Evolutionary conservation across 2,113 vertebrate genomes (phyloP).

Genomic region (Sinosuthora webbiana): DNA sequence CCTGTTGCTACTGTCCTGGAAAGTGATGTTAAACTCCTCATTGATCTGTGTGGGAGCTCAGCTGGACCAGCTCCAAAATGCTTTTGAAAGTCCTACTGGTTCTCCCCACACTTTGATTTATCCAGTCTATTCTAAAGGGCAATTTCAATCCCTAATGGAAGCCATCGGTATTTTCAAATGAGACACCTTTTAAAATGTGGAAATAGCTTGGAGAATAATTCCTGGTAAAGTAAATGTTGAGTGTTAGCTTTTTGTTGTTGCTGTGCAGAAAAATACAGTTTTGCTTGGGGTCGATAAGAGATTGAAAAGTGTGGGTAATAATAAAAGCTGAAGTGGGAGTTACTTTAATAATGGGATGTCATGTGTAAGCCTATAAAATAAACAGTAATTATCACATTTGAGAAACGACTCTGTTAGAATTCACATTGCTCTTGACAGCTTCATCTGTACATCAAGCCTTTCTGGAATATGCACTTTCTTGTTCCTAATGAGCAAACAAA

Average conservation of each 20-base stretch:
- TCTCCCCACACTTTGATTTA: constrained; percentile 17
- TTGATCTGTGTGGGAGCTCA: neutral
- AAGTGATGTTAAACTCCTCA: neutral
- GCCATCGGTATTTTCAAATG: constrained; percentile 56
- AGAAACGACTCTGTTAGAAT: constrained; percentile 59
- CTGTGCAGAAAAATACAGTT: constrained; percentile 71
- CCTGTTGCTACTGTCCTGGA: neutral
- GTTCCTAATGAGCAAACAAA: constrained; percentile 60
- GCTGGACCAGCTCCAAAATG: constrained; percentile 12
- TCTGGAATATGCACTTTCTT: constrained; percentile 54
- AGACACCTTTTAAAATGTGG: constrained; percentile 60
- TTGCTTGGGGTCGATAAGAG: constrained; percentile 70
- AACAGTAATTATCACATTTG: constrained; percentile 79
- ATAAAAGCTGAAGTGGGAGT: constrained; percentile 74
- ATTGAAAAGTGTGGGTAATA: constrained; percentile 74
- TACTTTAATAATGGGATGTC: constrained; percentile 69
- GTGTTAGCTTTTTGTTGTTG: constrained; percentile 65
- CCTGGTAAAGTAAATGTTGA: constrained; percentile 57
- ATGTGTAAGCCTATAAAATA: constrained; percentile 72
- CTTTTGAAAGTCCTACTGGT: neutral
- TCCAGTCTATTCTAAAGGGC: constrained; percentile 31
- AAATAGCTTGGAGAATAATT: constrained; percentile 68
- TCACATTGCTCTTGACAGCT: constrained; percentile 63
- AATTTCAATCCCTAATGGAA: constrained; percentile 55
- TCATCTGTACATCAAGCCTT: constrained; percentile 40